Evolutionary conservation across 2,113 vertebrate species (phyloP).

Genomic region (Semicossyphus pulcher): DNA sequence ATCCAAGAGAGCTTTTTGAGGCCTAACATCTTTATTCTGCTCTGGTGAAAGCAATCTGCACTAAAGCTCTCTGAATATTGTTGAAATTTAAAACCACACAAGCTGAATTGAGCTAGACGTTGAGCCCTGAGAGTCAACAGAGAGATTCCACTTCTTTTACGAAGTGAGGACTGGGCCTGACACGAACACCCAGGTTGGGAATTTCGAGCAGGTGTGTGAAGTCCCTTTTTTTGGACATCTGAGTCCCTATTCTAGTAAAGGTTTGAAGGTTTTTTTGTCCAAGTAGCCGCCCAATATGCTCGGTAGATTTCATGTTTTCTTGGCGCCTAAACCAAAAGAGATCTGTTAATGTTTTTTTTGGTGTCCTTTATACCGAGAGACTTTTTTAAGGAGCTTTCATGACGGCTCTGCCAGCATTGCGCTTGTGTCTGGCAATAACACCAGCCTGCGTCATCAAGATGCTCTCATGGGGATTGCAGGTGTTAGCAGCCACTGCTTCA

Average conservation of each 20-base stretch:
- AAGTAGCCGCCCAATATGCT: background rate
- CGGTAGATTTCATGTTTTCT: background rate
- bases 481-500: conserved; percentile 4
- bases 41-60: background rate
- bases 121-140: background rate
- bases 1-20: background rate
- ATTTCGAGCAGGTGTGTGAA: conserved; percentile 54
- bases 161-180: background rate
- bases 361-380: background rate
- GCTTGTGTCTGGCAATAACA: background rate
- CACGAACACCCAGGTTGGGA: conserved; percentile 52
- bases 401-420: background rate
- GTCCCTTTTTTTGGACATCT: conserved; percentile 3
- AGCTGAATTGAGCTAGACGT: background rate
- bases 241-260: background rate
- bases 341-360: background rate
- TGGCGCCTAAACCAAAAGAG: background rate
- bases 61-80: background rate
- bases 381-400: background rate
- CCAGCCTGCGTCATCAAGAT: conserved; percentile 10
- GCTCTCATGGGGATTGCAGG: background rate
- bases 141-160: background rate
- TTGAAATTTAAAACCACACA: background rate
- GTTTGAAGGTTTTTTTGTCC: background rate
- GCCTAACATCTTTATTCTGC: background rate